Base-by-base conservation (phyloP, 2,888 invertebrate genomes). In the Dynastes hyllus region DNA sequence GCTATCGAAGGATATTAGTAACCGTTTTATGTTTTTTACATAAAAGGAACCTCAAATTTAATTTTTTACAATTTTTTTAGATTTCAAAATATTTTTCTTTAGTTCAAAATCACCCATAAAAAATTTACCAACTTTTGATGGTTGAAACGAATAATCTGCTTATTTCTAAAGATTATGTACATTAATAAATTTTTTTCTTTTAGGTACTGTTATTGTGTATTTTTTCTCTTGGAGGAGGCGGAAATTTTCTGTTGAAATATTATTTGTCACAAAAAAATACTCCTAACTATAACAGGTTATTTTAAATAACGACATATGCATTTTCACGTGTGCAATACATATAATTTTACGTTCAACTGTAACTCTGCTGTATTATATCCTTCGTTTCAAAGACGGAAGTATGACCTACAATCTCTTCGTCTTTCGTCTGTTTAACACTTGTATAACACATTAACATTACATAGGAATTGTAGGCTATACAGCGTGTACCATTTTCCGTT, bases 1-100 rank as follows among this genome's bases (percentile, higher is more conserved):
- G 86, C 86, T 87, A 87, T 87, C 87, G 87, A 87, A 87, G 87
- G 87, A 81, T 84, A 73, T 45, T 50, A 1, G 13, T 37, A 16
- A 3, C n/a, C 37, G 27, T 11, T n/a, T 73, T 37, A 11, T 13
- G 29, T 55, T 40, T 29, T 27, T 58, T 37, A 32, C 22, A 32
- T 61, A 73, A 37, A 16, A 58, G n/a, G 55, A 58, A 32, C 4
- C 5, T 45, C 45, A 45, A 37, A 61, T 2, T 61, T 6, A 61
- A 61, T 9, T 61, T 61, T 22, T 16, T 16, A 22, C 13, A 58
- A 58, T 1, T 22, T 22, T 22, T 22, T 22, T 22, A 22, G 22
- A 22, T 22, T 22, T 22, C 22, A 22, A 22, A 22, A 22, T 22
- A 22, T 22, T 22, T 22, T 22, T 22, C 1, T 22, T 22, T 22